Evolutionary conservation across 2,797 vertebrate species (phyloP).

Genomic region (Poecile montanus): DNA sequence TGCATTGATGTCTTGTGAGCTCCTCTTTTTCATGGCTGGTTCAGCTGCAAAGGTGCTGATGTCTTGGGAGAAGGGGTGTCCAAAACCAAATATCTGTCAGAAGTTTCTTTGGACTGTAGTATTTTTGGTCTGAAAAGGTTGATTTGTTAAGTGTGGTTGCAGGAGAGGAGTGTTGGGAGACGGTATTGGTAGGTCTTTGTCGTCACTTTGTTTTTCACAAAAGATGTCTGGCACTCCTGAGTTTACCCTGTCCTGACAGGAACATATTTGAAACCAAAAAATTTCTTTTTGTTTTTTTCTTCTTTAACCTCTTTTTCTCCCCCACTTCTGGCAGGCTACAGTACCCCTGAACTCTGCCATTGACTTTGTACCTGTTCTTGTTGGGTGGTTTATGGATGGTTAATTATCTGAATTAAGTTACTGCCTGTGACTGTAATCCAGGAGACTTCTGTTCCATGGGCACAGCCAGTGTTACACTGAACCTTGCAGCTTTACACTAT

Average conservation of each 20-base stretch:
- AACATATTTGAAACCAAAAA: not conserved
- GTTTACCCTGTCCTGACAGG: not conserved
- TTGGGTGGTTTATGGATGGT: constrained; percentile 12
- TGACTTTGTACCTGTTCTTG: not conserved
- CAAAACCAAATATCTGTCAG: not conserved
- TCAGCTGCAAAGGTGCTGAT: not conserved
- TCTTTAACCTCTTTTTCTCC: not conserved
- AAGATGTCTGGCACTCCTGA: not conserved
- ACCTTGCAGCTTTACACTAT: not conserved
- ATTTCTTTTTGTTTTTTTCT: not conserved
- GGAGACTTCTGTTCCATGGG: not conserved
- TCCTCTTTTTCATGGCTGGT: not conserved
- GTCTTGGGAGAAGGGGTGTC: not conserved
- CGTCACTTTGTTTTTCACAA: not conserved
- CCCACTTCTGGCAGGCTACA: not conserved
- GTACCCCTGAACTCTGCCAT: not conserved
- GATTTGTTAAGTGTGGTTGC: not conserved
- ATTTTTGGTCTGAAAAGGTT: not conserved
- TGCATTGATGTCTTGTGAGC: not conserved
- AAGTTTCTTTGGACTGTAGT: not conserved
- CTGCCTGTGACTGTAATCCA: not conserved
- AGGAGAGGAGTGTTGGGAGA: not conserved
- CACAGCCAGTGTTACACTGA: not conserved
- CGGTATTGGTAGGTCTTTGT: not conserved
- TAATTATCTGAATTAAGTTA: constrained; percentile 12